Conservation (phyloP, 2,888 invertebrate genomes). For the Microctonus brassicae region DNA sequence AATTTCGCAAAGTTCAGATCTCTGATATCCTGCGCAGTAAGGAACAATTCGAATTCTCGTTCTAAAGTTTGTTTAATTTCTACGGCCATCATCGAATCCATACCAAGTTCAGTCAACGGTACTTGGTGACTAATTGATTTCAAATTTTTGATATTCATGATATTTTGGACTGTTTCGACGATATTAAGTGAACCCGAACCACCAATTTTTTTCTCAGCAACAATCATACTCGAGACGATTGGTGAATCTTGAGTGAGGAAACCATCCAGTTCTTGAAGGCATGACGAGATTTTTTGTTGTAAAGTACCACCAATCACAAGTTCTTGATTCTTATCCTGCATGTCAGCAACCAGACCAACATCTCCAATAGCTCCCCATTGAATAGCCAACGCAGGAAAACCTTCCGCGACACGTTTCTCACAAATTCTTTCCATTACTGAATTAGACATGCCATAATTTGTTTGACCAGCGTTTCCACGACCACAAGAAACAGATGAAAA, state of each 20-base stretch:
- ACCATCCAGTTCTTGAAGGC: conserved; percentile 80
- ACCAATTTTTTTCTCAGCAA: conserved; percentile 83
- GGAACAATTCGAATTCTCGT: conserved; percentile 87
- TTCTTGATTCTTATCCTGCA: conserved; percentile 79
- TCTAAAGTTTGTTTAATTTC: conserved; percentile 95
- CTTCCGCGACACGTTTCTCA: conserved; percentile 69
- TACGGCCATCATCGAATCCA: conserved; percentile 97
- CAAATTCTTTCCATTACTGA: conserved; percentile 74
- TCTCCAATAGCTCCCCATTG: conserved; percentile 79
- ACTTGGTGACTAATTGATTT: conserved; percentile 73
- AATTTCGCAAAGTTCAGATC: conserved; percentile 81
- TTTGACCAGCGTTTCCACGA: conserved; percentile 77
- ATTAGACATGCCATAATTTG: conserved; percentile 76
- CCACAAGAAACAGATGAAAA: conserved; percentile 78
- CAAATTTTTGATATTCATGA: conserved; percentile 65
- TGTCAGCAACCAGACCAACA: conserved; percentile 84
- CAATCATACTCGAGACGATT: conserved; percentile 86
- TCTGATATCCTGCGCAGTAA: conserved; percentile 89
- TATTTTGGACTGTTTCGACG: conserved; percentile 80
- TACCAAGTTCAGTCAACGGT: conserved; percentile 90
- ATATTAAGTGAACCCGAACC: conserved; percentile 76
- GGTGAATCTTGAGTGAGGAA: conserved; percentile 77
- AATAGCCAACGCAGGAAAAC: conserved; percentile 72
- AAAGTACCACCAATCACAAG: conserved; percentile 84
- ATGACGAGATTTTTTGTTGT: conserved; percentile 88